Conservation (phyloP, 1,140 invertebrate genomes). For the Cyphomyrmex costatus region DNA sequence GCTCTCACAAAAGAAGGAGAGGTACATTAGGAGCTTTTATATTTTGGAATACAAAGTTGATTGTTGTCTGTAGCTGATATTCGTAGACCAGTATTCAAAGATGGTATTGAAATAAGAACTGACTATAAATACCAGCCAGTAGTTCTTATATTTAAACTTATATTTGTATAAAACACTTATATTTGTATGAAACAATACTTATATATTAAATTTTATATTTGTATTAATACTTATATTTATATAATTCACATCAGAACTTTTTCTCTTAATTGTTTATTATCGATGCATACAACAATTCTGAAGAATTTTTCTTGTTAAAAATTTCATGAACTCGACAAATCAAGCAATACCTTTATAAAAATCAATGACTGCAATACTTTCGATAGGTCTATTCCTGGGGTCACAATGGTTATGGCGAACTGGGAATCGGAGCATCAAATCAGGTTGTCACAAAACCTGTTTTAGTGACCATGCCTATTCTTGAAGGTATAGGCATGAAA, state of each 20-base stretch:
- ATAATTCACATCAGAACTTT: background rate
- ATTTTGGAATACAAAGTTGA: too few relatives aligned
- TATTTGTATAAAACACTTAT: too few relatives aligned
- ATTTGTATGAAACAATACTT: too few relatives aligned
- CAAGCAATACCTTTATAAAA: background rate
- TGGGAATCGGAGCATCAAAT: constrained; percentile 89
- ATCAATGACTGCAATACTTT: background rate
- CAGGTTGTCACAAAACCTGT: constrained; percentile 86
- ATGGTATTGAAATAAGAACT: too few relatives aligned
- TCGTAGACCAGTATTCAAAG: too few relatives aligned
- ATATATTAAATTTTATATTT: too few relatives aligned
- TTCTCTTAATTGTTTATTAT: background rate
- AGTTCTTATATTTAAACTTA: too few relatives aligned
- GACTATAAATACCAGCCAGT: too few relatives aligned
- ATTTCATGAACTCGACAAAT: background rate
- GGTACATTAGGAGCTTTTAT: constrained; percentile 72
- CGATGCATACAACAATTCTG: background rate
- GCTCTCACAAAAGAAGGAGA: constrained; percentile 89
- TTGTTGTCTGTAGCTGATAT: too few relatives aligned
- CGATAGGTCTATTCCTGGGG: constrained; percentile 89
- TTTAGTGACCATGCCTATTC: constrained; percentile 78
- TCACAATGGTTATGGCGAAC: constrained; percentile 89
- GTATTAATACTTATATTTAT: too few relatives aligned
- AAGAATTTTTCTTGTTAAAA: background rate
- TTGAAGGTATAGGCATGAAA: constrained; percentile 84